Conservation (phyloP, 2,888 invertebrate species). For the Patella pellucida region DNA sequence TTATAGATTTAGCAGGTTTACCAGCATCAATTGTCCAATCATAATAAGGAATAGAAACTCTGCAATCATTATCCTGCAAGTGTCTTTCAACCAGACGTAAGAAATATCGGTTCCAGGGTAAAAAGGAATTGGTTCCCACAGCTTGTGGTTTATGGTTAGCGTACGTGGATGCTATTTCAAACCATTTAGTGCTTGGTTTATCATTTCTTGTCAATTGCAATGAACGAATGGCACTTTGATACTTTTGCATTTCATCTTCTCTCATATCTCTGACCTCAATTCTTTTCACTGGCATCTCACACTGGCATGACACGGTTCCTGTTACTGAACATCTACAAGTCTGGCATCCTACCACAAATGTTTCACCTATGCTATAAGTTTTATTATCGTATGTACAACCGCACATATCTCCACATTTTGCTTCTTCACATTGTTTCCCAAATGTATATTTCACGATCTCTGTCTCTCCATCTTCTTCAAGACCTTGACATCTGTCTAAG, state of each 20-base stretch:
- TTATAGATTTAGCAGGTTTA: slow-evolving; percentile 50
- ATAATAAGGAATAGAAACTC: slow-evolving; percentile 67
- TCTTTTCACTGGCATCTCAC: slow-evolving; percentile 45
- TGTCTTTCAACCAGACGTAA: slow-evolving; percentile 59
- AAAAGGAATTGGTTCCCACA: slow-evolving; percentile 55
- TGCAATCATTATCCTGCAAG: slow-evolving; percentile 60
- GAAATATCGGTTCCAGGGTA: slow-evolving; percentile 68
- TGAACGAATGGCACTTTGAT: slow-evolving; percentile 58
- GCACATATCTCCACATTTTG: slow-evolving; percentile 56
- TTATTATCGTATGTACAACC: slow-evolving; percentile 61
- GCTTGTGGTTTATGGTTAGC: slow-evolving; percentile 60
- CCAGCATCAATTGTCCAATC: slow-evolving; percentile 69
- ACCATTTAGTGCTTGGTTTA: slow-evolving; percentile 57
- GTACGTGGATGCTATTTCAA: slow-evolving; percentile 57
- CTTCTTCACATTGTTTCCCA: slow-evolving; percentile 60
- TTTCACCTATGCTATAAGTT: slow-evolving; percentile 51
- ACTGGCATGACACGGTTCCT: slow-evolving; percentile 51
- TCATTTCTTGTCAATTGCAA: slow-evolving; percentile 47
- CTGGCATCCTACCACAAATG: slow-evolving; percentile 57
- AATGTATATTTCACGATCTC: slow-evolving; percentile 58
- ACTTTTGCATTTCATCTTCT: slow-evolving; percentile 54
- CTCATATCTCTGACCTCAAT: slow-evolving; percentile 66
- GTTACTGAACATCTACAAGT: slow-evolving; percentile 52
- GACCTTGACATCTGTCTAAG: slow-evolving; percentile 54
- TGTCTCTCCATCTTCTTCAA: slow-evolving; percentile 44